phyloP scores from a whole-genome alignment of 92 coral and sea anemone species.

The Epizoanthus illoricatus region DNA sequence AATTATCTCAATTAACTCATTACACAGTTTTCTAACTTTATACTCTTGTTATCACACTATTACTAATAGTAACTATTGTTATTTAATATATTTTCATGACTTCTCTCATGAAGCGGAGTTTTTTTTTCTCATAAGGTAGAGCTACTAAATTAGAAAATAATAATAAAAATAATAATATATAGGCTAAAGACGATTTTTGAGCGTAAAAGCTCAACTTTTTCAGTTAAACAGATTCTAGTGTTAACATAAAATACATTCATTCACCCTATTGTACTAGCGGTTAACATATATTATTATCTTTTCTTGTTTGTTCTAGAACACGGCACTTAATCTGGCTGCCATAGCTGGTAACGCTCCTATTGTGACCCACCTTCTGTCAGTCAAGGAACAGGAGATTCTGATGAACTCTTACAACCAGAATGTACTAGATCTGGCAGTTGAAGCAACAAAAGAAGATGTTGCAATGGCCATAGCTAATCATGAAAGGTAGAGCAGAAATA shows the following conservation, averaged over 20 bases:
- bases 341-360: slow-evolving; percentile 68
- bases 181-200: too few species aligned
- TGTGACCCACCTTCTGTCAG: slow-evolving; percentile 63
- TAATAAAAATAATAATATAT: too few species aligned
- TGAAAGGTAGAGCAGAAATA: slow-evolving; percentile 47
- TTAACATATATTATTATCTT: too few species aligned
- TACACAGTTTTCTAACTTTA: not conserved
- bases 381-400: slow-evolving; percentile 64
- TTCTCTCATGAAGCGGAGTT: not conserved
- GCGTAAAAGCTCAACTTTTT: too few species aligned
- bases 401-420: slow-evolving; percentile 76
- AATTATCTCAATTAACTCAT: too few species aligned
- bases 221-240: too few species aligned
- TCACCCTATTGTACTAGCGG: too few species aligned
- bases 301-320: slow-evolving; percentile 43
- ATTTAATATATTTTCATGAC: not conserved
- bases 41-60: not conserved
- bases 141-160: not conserved
- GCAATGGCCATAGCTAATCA: slow-evolving; percentile 78
- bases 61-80: not conserved
- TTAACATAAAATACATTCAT: too few species aligned
- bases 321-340: slow-evolving; percentile 75
- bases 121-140: too few species aligned
- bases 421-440: slow-evolving; percentile 71
- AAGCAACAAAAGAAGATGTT: slow-evolving; percentile 66